Evolutionary conservation across 37 sponge, comb jelly and placozoan species (phyloP), one percentile per base, ranked within the genome.

Genomic region (Petrosia ficiformis): DNA sequence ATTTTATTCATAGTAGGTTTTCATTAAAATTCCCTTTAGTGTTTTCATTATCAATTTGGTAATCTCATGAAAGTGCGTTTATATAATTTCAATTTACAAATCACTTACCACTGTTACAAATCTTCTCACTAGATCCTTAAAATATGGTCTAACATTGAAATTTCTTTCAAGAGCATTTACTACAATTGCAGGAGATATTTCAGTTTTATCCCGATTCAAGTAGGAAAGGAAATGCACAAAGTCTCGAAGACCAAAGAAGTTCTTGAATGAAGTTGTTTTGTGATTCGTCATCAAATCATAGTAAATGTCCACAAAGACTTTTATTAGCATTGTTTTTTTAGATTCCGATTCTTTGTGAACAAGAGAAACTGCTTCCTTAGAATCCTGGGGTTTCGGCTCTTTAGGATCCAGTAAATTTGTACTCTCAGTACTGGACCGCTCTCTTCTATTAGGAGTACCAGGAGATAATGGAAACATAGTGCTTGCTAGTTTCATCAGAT

Each of bases 171-270:
- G 60, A 28, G 90, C 93, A 39, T 79, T 39, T 82, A 92, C 70
- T 3, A 96, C 85, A 38, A 89, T 56, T 63, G 88, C 80, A 16
- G 87, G 73, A 29, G 70, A 72, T 42, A 67, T 75, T 19, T 38
- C 43, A 43, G 33, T 26, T 26, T 22, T 29, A 60, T 35, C 42
- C 5, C 73, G 39, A 33, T 80, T 78, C 22, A 93, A 67, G 66
- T 89, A 89, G 56, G 75, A 68, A 30, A 89, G 67, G 41, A 93
- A 85, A 54, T 93, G 87, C 44, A 93, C 89, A 42, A 93, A 93
- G 48, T 93, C 94, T 40, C 94, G 83, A 48, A 93, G 69, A 34
- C 94, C 94, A 70, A 86, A 93, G 68, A 93, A 93, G 1, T n/a
- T 42, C 4, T 58, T 54, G 37, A 70, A 82, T 2, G 58, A 10